Evolutionary conservation across 2,888 invertebrate genomes (phyloP), one percentile per base, ranked within the genome.

Genomic region (Hymenopus coronatus): DNA sequence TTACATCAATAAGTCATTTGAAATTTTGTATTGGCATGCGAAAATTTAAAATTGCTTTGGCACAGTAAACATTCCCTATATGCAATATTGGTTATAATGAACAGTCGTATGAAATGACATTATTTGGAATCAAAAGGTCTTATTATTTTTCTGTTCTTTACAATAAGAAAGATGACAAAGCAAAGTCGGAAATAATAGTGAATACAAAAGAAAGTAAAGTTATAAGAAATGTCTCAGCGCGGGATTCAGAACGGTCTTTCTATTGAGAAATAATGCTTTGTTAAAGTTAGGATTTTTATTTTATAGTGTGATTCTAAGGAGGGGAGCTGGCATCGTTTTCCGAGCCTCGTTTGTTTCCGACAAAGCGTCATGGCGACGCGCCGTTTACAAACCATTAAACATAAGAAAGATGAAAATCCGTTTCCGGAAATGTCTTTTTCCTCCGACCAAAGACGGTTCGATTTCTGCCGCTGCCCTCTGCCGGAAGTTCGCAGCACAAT

Each of bases 311-410:
- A 70, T 70, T 70, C 54, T 70, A 70, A 20, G 54, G 54, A 20
- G 54, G 54, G 54, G 54, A 20, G 54, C 20, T 70, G 54, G 54
- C 54, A 70, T 84, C 81, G 85, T 7, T 40, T 84, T 28, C 81
- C 70, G 84, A 70, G 81, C 28, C 70, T 88, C 88, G 27, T 82
- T 84, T 82, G 40, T 40, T 83, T 82, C 33, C 15, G n/a, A 70
- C 54, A 70, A 70, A 70, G 54, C 54, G 70, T 87, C 83, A 82
- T 81, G 86, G 82, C 83, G 54, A 33, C 33, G 83, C 33, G 88
- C 28, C 88, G 89, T 90, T 90, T 89, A 90, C 90, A 90, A 90
- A 90, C 88, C 90, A 90, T 90, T 90, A 90, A 89, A 83, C 90
- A 89, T 40, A 85, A 90, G 90, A 90, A 82, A 83, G 88, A 89